Evolutionary conservation across 1,140 invertebrate species (phyloP), one percentile per base, ranked within the genome.

Genomic region (Lanistes nyassanus): DNA sequence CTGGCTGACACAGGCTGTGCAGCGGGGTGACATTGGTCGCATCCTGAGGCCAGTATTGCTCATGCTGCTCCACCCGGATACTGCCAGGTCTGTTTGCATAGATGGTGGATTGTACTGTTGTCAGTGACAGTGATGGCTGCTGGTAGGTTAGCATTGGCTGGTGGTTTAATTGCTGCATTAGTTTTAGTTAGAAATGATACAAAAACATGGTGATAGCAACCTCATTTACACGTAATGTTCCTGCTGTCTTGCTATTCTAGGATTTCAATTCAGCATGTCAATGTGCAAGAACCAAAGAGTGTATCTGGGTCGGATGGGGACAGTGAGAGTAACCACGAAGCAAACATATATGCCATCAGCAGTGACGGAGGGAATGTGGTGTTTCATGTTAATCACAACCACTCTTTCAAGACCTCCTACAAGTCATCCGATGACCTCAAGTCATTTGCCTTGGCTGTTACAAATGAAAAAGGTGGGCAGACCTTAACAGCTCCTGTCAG

Each of bases 361-460:
- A 95, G 93, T 62, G 94, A 95, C 34, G 94, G 95, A 80, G 95
- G 95, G 1, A 95, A 95, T 82, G 93, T 96, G 0, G 94, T 95
- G 80, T 96, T 96, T 88, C 95, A 96, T 85, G 93, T 95, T 34
- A 93, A 91, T 23, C 72, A 86, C 26, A 80, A 84, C 16, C 71
- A 58, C 21, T 21, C 29, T 16, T 65, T 42, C 29, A 82, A 83
- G 53, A 74, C 81, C 13, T 70, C 80, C 9, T 80, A 78, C 65
- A 87, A 83, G 74, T 79, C 76, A 26, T 64, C 79, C 3, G 83
- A 88, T 31, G 81, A 88, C 31, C 76, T 88, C 4, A 85, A 84
- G 77, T 85, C 86, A 9, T 81, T 84, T 42, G 82, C 86, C 31
- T 47, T 88, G 42, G 86, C 86, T 1, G 82, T 86, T 26, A 80